These are phyloP conservation scores for Astreopora myriophthalma DNA, from an alignment of 64 coral and sea anemone genomes.

Conservation along the genomic window DNA sequence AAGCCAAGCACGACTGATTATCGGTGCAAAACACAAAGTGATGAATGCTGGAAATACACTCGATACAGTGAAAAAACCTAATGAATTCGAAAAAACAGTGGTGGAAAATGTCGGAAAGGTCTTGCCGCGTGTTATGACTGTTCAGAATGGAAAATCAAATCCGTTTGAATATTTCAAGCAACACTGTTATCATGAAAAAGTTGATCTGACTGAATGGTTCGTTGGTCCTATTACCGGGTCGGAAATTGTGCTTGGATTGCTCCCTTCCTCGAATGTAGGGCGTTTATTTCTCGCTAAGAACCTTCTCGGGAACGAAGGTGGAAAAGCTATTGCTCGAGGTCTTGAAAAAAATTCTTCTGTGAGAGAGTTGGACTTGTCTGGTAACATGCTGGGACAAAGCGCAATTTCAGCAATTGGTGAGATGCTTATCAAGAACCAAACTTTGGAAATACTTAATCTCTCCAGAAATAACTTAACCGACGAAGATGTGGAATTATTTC, in stretches of 20 bases:
- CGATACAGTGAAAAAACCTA: not conserved
- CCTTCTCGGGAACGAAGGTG: constrained; percentile 75
- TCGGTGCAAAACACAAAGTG: not conserved
- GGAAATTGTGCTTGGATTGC: constrained; percentile 27
- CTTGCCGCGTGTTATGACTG: not conserved
- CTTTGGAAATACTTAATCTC: constrained; percentile 64
- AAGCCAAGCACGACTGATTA: not conserved
- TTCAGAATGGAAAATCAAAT: constrained; percentile 18
- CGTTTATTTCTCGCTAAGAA: constrained; percentile 50
- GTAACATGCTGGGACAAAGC: constrained; percentile 33
- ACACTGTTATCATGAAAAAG: constrained; percentile 6
- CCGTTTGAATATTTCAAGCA: constrained; percentile 66
- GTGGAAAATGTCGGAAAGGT: not conserved
- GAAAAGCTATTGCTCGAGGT: constrained; percentile 47
- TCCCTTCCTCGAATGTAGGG: constrained; percentile 35
- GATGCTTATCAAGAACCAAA: constrained; percentile 45
- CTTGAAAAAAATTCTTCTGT: constrained; percentile 41
- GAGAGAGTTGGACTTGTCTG: constrained; percentile 63
- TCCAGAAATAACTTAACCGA: constrained; percentile 62
- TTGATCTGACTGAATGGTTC: constrained; percentile 43
- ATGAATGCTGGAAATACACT: not conserved
- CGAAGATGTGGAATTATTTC: constrained; percentile 33
- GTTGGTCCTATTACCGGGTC: not conserved
- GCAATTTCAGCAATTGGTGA: constrained; percentile 31
- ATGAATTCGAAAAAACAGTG: not conserved